phyloP scores from a whole-genome alignment of 1,140 invertebrate species.

The Druon quercuslanigerum region DNA sequence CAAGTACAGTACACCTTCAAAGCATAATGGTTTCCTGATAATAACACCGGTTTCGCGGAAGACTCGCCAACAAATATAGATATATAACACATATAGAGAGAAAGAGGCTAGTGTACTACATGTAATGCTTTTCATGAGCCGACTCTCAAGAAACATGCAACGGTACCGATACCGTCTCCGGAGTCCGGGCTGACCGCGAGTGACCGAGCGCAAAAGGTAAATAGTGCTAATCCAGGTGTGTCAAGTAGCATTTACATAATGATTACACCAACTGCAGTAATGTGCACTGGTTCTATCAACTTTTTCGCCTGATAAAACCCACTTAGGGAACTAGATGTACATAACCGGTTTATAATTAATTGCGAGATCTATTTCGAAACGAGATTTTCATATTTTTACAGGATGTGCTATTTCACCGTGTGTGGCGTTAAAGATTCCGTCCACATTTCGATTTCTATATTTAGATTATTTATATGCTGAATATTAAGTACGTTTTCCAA shows the following conservation, averaged over 20 bases:
- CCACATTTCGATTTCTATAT: neutral
- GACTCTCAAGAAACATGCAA: constrained; percentile 55
- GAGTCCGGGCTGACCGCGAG: constrained; percentile 62
- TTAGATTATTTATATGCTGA: no score
- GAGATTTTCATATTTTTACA: neutral
- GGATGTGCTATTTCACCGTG: neutral
- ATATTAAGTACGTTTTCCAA: no score
- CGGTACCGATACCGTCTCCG: constrained; percentile 56
- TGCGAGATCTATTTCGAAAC: constrained; percentile 6
- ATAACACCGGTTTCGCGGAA: neutral
- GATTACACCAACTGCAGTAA: constrained; percentile 30
- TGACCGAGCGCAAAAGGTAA: constrained; percentile 65
- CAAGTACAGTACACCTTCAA: neutral
- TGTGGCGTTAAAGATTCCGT: neutral
- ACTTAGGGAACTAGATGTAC: neutral
- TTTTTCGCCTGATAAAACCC: neutral
- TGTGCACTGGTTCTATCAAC: constrained; percentile 1
- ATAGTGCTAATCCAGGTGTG: constrained; percentile 57
- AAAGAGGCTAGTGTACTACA: constrained; percentile 28
- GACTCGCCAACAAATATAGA: neutral
- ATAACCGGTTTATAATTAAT: constrained; percentile 9
- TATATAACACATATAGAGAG: constrained; percentile 23
- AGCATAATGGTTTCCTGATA: neutral
- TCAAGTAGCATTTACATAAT: constrained; percentile 58
- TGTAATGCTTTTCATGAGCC: constrained; percentile 14